phyloP scores from a whole-genome alignment of 2,113 vertebrate genomes.

The Odocoileus virginianus region DNA sequence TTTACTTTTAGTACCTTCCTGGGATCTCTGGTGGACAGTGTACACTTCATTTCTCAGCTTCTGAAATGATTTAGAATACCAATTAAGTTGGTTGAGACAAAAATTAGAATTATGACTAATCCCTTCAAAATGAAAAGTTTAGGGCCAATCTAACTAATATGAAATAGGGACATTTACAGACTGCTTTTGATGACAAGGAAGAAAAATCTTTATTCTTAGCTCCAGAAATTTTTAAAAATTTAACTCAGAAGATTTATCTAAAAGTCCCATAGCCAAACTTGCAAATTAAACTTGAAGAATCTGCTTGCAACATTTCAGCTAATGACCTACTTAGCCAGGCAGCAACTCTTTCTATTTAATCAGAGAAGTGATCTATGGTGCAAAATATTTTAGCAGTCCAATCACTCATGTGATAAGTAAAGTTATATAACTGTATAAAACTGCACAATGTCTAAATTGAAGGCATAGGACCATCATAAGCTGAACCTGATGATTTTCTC shows the following conservation, averaged over 20 bases:
- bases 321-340: background rate
- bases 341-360: background rate
- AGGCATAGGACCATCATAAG: slow-evolving; percentile 9
- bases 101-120: background rate
- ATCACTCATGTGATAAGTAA: background rate
- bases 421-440: slow-evolving; percentile 2
- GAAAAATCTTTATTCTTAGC: background rate
- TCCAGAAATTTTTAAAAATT: background rate
- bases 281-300: background rate
- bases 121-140: slow-evolving; percentile 1
- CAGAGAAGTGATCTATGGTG: background rate
- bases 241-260: background rate
- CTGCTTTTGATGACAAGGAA: background rate
- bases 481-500: background rate
- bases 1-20: background rate
- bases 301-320: background rate
- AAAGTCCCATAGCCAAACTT: background rate
- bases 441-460: background rate
- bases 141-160: background rate
- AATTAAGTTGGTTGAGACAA: background rate
- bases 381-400: background rate
- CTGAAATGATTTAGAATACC: background rate
- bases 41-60: background rate
- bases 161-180: background rate
- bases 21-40: background rate